Evolutionary conservation across 2,888 invertebrate genomes (phyloP).

Genomic region (Ferdinandea cuprea): DNA sequence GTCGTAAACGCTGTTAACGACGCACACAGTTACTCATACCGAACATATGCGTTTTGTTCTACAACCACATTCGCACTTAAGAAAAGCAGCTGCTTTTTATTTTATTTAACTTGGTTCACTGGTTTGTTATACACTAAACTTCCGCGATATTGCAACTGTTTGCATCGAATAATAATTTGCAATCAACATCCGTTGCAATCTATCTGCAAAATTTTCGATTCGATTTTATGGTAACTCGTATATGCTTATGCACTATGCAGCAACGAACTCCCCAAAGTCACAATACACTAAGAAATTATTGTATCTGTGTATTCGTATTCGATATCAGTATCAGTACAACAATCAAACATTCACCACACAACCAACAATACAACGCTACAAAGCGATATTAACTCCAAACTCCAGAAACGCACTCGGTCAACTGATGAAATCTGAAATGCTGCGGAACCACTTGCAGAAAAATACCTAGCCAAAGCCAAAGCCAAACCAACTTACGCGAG

Average conservation of each 20-base stretch:
- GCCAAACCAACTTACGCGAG: conserved; percentile 31
- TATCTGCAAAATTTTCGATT: conserved; percentile 43
- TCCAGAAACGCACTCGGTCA: conserved; percentile 69
- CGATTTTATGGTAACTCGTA: not conserved
- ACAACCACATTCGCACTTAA: conserved; percentile 35
- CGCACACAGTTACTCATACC: conserved; percentile 44
- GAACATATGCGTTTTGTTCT: conserved; percentile 20
- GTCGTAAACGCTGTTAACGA: conserved; percentile 29
- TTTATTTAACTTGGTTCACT: conserved; percentile 3
- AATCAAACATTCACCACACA: conserved; percentile 33
- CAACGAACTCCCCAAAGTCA: conserved; percentile 19
- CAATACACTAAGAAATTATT: conserved; percentile 26
- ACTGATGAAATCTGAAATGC: conserved; percentile 56
- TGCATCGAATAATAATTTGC: conserved; percentile 36
- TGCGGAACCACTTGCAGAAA: conserved; percentile 69
- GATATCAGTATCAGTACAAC: conserved; percentile 1
- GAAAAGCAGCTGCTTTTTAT: conserved; percentile 46
- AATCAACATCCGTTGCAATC: conserved; percentile 51
- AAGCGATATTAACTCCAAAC: conserved; percentile 53
- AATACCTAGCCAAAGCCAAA: conserved; percentile 34
- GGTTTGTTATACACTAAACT: conserved; percentile 23
- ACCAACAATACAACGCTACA: conserved; percentile 16
- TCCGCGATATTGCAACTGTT: conserved; percentile 32
- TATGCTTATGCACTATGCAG: too few relatives aligned
- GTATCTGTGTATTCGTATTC: conserved; percentile 24